phyloP scores from a whole-genome alignment of 1,140 invertebrate genomes.

The Neodiprion lecontei region DNA sequence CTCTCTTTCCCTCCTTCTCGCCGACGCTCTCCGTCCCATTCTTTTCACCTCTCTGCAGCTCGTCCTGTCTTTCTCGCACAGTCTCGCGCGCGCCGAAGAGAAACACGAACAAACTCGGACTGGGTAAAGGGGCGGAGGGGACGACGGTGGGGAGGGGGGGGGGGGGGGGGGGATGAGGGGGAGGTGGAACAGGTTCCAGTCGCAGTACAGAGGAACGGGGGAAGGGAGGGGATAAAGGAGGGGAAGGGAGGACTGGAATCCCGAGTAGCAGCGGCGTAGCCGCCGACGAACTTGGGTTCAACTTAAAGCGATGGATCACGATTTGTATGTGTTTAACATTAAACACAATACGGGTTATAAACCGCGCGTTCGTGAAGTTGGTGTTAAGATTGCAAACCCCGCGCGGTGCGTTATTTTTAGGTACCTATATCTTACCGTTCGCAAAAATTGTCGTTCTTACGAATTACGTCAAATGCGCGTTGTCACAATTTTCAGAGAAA shows the following conservation, averaged over 20 bases:
- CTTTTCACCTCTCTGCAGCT: neutral
- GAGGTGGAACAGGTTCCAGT: conserved; percentile 53
- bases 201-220: conserved; percentile 44
- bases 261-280: conserved; percentile 62
- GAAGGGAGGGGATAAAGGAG: conserved; percentile 27
- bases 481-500: too few relatives aligned
- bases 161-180: conserved; percentile 26
- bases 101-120: conserved; percentile 20
- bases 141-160: neutral
- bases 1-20: conserved; percentile 30
- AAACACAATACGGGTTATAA: too few relatives aligned
- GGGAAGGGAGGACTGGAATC: conserved; percentile 55
- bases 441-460: too few relatives aligned
- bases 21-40: conserved; percentile 25
- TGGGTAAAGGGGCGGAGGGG: neutral
- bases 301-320: conserved; percentile 61
- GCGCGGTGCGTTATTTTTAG: too few relatives aligned
- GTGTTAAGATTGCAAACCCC: too few relatives aligned
- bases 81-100: conserved; percentile 29
- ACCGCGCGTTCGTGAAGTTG: too few relatives aligned
- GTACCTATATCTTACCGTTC: too few relatives aligned
- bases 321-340: too few relatives aligned
- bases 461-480: too few relatives aligned
- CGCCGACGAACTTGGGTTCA: conserved; percentile 56
- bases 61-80: conserved; percentile 32